A percentile compares a stretch with the other conserved stretches of the same genome.
Evolutionary conservation across 2,113 vertebrate genomes (phyloP).

Genomic region (Choloepus hoffmanni): DNA sequence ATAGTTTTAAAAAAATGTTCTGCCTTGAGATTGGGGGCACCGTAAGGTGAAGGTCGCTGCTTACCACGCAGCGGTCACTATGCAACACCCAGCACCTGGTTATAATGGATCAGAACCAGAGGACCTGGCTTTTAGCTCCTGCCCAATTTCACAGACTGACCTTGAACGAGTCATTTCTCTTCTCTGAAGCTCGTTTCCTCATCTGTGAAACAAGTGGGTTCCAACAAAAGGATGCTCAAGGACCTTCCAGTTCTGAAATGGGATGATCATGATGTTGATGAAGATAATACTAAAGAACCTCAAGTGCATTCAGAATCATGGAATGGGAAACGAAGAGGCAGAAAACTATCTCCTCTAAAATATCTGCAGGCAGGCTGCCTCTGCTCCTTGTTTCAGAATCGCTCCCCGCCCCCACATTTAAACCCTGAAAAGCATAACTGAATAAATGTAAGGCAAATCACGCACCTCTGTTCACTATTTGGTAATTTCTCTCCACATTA

Average conservation of each 20-base stretch:
- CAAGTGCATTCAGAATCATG: not conserved
- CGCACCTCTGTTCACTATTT: conserved; percentile 45
- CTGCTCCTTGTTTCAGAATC: not conserved
- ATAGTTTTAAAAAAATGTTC: not conserved
- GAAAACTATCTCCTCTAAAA: not conserved
- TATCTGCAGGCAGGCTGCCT: not conserved
- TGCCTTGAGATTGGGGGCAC: not conserved
- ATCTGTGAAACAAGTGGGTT: not conserved
- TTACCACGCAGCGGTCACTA: not conserved
- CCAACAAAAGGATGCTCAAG: not conserved
- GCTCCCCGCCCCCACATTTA: not conserved
- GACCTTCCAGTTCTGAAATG: not conserved
- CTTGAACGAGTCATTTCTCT: not conserved
- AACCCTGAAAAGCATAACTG: conserved; percentile 46
- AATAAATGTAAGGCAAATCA: conserved; percentile 59
- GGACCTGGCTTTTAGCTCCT: not conserved
- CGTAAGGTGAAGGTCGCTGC: not conserved
- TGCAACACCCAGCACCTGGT: no score
- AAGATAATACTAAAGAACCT: not conserved
- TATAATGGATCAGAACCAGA: not conserved
- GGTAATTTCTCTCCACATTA: conserved; percentile 31
- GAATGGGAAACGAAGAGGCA: not conserved
- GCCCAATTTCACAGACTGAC: not conserved
- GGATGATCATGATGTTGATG: no score
- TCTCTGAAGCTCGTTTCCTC: not conserved